A percentile compares a stretch with the other conserved stretches of the same genome.
phyloP scores from a whole-genome alignment of 2,113 vertebrate species.

The Psammodynastes pulverulentus region DNA sequence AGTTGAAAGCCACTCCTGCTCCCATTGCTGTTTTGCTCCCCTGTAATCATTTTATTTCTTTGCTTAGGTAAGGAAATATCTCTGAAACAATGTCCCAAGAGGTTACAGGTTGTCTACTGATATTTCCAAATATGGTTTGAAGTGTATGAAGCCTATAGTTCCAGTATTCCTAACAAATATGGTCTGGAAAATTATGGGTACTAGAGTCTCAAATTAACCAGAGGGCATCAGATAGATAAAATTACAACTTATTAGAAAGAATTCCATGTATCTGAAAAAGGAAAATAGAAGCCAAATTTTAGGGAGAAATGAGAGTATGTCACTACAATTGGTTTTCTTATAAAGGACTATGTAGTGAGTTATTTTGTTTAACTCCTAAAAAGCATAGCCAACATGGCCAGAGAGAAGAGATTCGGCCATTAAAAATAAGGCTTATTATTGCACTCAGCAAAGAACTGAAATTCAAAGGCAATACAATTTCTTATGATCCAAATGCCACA shows the following conservation, averaged over 20 bases:
- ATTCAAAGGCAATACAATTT: background rate
- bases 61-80: background rate
- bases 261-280: background rate
- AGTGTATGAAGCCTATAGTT: background rate
- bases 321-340: background rate
- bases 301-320: background rate
- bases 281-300: background rate
- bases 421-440: background rate
- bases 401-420: background rate
- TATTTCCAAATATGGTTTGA: background rate
- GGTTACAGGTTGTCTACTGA: background rate
- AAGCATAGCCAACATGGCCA: background rate
- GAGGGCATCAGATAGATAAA: background rate
- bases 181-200: background rate
- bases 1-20: background rate
- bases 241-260: background rate
- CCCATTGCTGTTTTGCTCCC: background rate
- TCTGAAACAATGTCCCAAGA: background rate
- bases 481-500: background rate
- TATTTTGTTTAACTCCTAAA: background rate
- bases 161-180: background rate
- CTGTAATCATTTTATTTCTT: background rate
- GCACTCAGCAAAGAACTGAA: background rate
- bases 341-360: background rate
- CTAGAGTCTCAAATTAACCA: background rate